These are phyloP conservation scores for Tetrao urogallus DNA, from an alignment of 2,113 vertebrate genomes.

Conservation along the genomic window DNA sequence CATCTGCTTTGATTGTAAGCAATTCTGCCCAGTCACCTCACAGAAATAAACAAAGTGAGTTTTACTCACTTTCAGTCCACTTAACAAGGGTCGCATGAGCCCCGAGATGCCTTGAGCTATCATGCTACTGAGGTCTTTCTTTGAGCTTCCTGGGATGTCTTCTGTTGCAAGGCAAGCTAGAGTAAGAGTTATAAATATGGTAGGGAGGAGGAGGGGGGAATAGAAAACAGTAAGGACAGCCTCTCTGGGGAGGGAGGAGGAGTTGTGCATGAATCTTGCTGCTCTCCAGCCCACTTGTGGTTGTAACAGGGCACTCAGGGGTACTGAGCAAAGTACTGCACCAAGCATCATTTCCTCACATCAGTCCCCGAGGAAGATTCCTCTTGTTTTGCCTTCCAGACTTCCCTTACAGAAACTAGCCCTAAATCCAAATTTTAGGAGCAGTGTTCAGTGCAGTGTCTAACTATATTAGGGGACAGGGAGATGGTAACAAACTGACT, in stretches of 20 bases:
- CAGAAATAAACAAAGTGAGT: not conserved
- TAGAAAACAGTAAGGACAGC: not conserved
- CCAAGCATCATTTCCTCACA: not conserved
- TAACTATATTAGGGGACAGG: not conserved
- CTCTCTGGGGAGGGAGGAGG: not conserved
- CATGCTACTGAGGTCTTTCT: not conserved
- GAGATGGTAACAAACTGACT: not conserved
- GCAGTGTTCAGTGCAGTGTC: not conserved
- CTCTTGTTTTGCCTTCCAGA: not conserved
- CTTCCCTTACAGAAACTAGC: not conserved
- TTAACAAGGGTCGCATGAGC: not conserved
- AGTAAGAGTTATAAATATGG: not conserved
- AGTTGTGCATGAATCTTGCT: not conserved
- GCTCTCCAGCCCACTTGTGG: not conserved
- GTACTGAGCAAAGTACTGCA: not conserved
- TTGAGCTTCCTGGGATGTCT: not conserved
- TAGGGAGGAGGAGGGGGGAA: not conserved
- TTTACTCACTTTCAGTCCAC: not conserved
- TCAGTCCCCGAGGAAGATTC: accelerated
- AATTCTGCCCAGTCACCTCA: not conserved
- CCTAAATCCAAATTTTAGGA: not conserved
- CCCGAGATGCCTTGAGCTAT: not conserved
- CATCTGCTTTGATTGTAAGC: not conserved
- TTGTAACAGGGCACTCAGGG: not conserved
- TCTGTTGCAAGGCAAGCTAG: not conserved